Percentiles rank a stretch among this genome's conserved stretches.
Conservation (phyloP, 2,888 invertebrate genomes). For the Opisthograptis luteolata region DNA sequence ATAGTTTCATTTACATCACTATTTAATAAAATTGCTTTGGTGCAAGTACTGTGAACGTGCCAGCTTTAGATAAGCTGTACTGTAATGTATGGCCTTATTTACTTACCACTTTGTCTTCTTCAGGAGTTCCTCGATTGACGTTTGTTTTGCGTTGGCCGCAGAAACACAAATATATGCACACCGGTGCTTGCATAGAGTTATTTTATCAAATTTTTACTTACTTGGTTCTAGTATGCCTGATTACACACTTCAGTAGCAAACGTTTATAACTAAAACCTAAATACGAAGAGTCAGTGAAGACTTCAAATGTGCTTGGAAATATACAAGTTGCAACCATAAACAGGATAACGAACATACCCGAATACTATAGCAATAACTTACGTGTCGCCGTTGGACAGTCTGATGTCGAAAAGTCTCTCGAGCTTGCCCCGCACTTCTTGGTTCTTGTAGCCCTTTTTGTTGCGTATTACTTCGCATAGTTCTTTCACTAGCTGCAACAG, state of each 20-base stretch:
- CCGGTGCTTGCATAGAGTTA: no score
- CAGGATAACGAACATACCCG: constrained; percentile 16
- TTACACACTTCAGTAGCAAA: background rate
- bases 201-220: no score
- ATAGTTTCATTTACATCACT: no score
- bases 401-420: constrained; percentile 64
- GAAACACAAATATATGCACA: no score
- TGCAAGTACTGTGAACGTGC: no score
- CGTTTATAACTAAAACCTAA: background rate
- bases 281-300: background rate
- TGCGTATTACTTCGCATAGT: constrained; percentile 63
- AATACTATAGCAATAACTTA: constrained; percentile 51
- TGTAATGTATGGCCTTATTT: no score
- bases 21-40: no score
- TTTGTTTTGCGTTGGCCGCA: no score
- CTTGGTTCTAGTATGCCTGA: no score
- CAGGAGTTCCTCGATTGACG: no score
- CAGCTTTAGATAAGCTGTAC: no score
- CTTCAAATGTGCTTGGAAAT: background rate
- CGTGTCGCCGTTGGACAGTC: constrained; percentile 75
- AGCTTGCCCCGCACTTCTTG: constrained; percentile 58
- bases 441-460: constrained; percentile 58
- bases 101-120: no score
- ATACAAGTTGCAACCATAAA: background rate
- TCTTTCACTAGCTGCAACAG: constrained; percentile 65